Base-by-base conservation (phyloP, 2,113 vertebrate species). In the Jacana jacana region DNA sequence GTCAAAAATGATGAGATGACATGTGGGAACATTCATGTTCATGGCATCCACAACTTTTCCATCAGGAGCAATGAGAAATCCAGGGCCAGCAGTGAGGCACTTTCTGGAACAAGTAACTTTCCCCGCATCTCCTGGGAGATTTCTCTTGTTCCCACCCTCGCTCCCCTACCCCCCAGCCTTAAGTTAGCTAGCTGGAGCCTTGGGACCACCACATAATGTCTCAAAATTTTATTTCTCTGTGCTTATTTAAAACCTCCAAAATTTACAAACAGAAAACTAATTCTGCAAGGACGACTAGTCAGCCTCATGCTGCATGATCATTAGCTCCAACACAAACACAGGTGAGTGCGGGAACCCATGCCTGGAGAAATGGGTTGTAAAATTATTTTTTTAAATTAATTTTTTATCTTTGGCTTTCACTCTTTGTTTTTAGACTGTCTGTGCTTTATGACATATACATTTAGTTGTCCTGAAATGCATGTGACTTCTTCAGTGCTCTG, bases 11-110 rank as follows among this genome's bases (percentile, higher is more conserved):
- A 9, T 70, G 64, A 52, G 73, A 39, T 17, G 44, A 11, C 19
- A 17, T 0, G 2, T 68, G 52, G 54, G 37, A 71, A 73, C 31
- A 39, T 27, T 35, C 31, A 16, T 0, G 2, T 27, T 35, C 31
- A 16, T 0, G 2, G 40, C 39, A 73, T 44, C 69, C 49, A 2
- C 0, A 0, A 25, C 24, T 39, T 81, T 81, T 68, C 48, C 63
- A 57, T 33, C 4, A 6, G 83, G 19, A 93, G 23, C 39, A 69
- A 39, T 18, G 24, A 58, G 31, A 65, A 68, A 49, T 48, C 30
- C n/a, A 17, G 1, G 7, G 28, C 71, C 35, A 27, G 28, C 68
- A 58, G 20, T 48, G 46, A 52, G 57, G 22, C 37, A 46, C 48
- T 33, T 88, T 65, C 39, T 84, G 84, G 69, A 82, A 66, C 5